These are phyloP conservation scores for Drosophila funebris DNA, from an alignment of 1,140 invertebrate genomes.

Conservation along the genomic window DNA sequence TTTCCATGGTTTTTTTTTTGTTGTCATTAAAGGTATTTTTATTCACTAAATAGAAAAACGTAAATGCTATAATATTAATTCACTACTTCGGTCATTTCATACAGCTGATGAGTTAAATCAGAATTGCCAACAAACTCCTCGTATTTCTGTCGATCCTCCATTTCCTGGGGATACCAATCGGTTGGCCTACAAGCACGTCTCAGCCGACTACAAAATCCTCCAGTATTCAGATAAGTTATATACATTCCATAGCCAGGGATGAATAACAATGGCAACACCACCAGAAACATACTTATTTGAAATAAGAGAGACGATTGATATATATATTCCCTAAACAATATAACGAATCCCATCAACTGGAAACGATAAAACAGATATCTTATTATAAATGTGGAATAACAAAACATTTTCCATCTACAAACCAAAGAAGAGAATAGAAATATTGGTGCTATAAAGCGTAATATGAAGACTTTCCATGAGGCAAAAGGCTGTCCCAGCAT, in stretches of 20 bases:
- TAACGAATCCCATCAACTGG: slow-evolving; percentile 20
- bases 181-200: slow-evolving; percentile 60
- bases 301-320: background rate
- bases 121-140: slow-evolving; percentile 68
- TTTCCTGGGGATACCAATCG: slow-evolving; percentile 79
- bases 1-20: no score
- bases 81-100: slow-evolving; percentile 67
- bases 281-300: slow-evolving; percentile 39
- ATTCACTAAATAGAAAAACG: background rate
- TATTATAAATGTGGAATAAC: background rate
- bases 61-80: slow-evolving; percentile 24
- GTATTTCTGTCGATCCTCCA: slow-evolving; percentile 69
- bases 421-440: slow-evolving; percentile 57
- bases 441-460: slow-evolving; percentile 70
- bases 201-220: slow-evolving; percentile 55
- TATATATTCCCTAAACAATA: slow-evolving; percentile 29
- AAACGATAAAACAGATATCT: background rate
- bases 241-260: slow-evolving; percentile 69
- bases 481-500: slow-evolving; percentile 91
- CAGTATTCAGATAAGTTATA: slow-evolving; percentile 54
- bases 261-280: slow-evolving; percentile 51
- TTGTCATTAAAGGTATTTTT: no score
- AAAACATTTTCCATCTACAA: background rate
- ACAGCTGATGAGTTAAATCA: slow-evolving; percentile 72
- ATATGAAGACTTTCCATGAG: slow-evolving; percentile 71